Conservation (phyloP, 2,797 vertebrate species). For the Sarcoramphus papa region DNA sequence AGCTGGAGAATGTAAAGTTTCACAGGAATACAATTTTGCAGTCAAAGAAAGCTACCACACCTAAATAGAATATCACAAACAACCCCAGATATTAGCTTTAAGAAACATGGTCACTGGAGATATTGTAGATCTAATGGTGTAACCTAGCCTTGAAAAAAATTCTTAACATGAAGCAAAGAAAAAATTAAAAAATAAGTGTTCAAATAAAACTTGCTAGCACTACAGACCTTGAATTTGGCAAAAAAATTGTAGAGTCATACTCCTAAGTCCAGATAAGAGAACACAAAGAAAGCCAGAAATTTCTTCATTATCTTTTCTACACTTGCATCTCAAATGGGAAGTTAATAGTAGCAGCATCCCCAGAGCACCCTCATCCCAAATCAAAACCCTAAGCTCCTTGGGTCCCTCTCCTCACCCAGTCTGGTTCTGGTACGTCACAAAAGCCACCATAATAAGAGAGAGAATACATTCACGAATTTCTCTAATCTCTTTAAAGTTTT, state of each 20-base stretch:
- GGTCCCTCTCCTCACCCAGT: not conserved
- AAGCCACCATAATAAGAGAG: slow-evolving; percentile 39
- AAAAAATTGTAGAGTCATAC: not conserved
- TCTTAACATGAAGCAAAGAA: not conserved
- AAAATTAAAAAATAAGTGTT: not conserved
- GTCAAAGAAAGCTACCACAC: not conserved
- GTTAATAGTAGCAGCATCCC: not conserved
- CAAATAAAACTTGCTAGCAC: not conserved
- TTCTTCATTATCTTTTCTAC: not conserved
- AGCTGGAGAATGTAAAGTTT: not conserved
- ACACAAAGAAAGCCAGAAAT: not conserved
- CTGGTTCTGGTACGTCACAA: slow-evolving; percentile 40
- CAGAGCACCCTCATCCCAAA: not conserved
- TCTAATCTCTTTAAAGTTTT: slow-evolving; percentile 75
- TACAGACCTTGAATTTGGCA: not conserved
- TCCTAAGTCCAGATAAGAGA: not conserved
- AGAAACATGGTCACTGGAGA: not conserved
- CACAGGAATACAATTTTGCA: not conserved
- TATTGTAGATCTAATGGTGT: not conserved
- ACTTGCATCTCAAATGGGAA: not conserved
- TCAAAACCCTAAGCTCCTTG: not conserved
- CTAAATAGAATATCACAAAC: not conserved
- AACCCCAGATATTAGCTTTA: not conserved
- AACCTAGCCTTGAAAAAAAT: not conserved
- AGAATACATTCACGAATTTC: slow-evolving; percentile 56